Conservation (phyloP, 1,140 invertebrate genomes). For the Doryteuthis pealeii region DNA sequence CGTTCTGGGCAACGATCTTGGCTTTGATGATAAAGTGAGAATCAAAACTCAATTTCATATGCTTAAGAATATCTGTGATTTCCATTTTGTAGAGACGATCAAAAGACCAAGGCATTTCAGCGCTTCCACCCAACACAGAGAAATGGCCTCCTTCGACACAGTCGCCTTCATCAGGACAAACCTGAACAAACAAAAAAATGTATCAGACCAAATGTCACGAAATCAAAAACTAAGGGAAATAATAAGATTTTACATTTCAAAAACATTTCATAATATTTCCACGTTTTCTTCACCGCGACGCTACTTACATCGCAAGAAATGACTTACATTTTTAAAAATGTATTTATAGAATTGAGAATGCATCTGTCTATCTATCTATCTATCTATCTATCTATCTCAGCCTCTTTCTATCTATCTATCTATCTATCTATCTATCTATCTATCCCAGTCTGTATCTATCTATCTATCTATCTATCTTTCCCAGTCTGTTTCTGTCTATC, state of each 20-base stretch:
- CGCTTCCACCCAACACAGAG: constrained; percentile 25
- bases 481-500: no score
- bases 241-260: not conserved
- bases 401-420: no score
- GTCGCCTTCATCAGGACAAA: constrained; percentile 4
- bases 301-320: no score
- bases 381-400: no score
- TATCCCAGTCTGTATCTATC: no score
- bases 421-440: no score
- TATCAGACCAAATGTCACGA: not conserved
- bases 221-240: not conserved
- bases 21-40: constrained; percentile 15
- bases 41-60: constrained; percentile 17
- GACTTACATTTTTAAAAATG: no score
- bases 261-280: not conserved
- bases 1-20: not conserved
- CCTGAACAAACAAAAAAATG: not conserved
- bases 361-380: no score
- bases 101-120: constrained; percentile 32
- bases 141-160: constrained; percentile 21
- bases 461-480: no score
- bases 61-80: constrained; percentile 24
- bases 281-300: no score
- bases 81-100: constrained; percentile 27
- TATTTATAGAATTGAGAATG: no score